Conservation (phyloP, 1,140 invertebrate genomes). For the Papilio helenus region DNA sequence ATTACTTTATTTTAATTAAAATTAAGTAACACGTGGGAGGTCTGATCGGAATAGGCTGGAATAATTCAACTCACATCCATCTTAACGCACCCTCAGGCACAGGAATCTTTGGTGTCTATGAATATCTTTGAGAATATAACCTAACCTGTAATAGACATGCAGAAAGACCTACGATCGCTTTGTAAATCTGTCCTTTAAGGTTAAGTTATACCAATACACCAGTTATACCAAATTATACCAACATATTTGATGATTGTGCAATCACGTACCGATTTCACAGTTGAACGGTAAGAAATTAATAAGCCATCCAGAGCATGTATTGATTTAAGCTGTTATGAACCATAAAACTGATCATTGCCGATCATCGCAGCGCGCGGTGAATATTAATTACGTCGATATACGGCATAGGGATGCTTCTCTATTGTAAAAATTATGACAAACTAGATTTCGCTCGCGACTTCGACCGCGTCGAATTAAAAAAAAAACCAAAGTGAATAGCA, state of each 20-base stretch:
- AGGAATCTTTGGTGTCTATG: background rate
- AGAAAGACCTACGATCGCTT: too few species aligned
- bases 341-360: conserved; percentile 39
- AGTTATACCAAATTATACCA: background rate
- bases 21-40: background rate
- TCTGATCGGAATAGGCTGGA: background rate
- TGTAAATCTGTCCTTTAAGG: too few species aligned
- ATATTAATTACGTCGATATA: conserved; percentile 27
- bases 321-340: conserved; percentile 38
- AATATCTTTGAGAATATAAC: too few species aligned
- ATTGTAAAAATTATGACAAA: background rate
- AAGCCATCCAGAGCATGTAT: conserved; percentile 34
- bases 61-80: background rate
- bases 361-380: conserved; percentile 29
- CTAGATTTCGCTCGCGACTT: too few species aligned
- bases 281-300: conserved; percentile 31
- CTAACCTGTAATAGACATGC: too few species aligned
- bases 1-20: too few species aligned
- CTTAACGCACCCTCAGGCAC: background rate
- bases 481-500: too few species aligned
- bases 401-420: conserved; percentile 9
- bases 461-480: too few species aligned
- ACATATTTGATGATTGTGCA: background rate
- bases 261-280: background rate
- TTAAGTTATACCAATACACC: too few species aligned